Conservation (phyloP, 1,140 invertebrate genomes). For the Pogonognathellus flavescens region DNA sequence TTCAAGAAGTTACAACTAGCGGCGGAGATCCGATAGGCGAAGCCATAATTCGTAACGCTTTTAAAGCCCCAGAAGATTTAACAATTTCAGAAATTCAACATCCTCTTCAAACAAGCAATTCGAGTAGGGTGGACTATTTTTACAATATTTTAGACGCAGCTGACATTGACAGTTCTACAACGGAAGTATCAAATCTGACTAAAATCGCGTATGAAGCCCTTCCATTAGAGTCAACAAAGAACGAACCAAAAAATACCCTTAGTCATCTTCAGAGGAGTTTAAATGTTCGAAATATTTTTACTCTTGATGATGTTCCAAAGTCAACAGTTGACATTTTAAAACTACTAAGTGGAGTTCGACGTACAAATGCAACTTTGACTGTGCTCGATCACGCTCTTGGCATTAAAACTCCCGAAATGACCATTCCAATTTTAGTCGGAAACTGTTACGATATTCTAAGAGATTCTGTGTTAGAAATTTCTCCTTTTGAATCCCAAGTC, state of each 20-base stretch:
- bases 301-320: slow-evolving; percentile 34
- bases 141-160: neutral
- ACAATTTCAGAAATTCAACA: neutral
- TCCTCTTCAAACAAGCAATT: neutral
- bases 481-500: neutral
- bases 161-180: neutral
- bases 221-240: neutral
- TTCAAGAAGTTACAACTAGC: slow-evolving; percentile 22
- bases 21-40: slow-evolving; percentile 37
- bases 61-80: slow-evolving; percentile 15
- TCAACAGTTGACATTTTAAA: slow-evolving; percentile 26
- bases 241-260: slow-evolving; percentile 1
- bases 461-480: neutral
- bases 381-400: slow-evolving; percentile 8
- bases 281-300: slow-evolving; percentile 52
- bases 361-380: neutral
- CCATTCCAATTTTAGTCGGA: neutral
- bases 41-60: slow-evolving; percentile 31
- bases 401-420: slow-evolving; percentile 39
- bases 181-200: slow-evolving; percentile 3
- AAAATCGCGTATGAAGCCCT: neutral
- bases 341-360: slow-evolving; percentile 17
- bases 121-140: neutral
- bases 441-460: slow-evolving; percentile 26
- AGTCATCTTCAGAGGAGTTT: slow-evolving; percentile 40